phyloP scores from a whole-genome alignment of 1,140 invertebrate species.

The Gonatopus flavifemur region DNA sequence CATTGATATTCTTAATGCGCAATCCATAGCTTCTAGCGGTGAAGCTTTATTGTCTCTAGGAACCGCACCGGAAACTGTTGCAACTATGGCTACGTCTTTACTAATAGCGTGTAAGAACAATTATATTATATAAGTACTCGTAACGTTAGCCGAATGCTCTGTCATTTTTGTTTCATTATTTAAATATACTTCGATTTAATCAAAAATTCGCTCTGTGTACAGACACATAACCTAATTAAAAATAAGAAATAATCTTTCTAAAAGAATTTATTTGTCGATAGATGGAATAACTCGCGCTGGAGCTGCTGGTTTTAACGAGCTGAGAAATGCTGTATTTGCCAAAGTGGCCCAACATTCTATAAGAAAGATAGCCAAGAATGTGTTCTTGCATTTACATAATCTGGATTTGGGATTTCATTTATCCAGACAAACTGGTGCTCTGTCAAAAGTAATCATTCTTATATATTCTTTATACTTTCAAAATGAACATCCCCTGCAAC shows the following conservation, averaged over 20 bases:
- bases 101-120: conserved; percentile 85
- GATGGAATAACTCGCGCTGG: conserved; percentile 92
- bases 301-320: conserved; percentile 91
- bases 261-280: conserved; percentile 46
- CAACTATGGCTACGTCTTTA: conserved; percentile 75
- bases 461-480: not conserved
- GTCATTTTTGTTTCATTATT: too few species aligned
- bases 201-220: not conserved
- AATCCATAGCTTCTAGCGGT: conserved; percentile 49
- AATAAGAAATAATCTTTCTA: not conserved
- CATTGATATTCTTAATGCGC: conserved; percentile 85
- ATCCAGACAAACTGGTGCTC: conserved; percentile 87
- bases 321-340: conserved; percentile 97
- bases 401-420: conserved; percentile 95
- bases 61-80: conserved; percentile 71
- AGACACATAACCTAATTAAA: not conserved
- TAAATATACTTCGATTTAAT: not conserved
- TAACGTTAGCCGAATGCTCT: too few species aligned
- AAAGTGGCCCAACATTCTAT: conserved; percentile 98
- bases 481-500: not conserved
- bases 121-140: conserved; percentile 8
- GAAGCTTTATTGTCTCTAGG: conserved; percentile 66
- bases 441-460: conserved; percentile 68
- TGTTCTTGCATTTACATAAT: conserved; percentile 96
- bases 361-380: conserved; percentile 88